Evolutionary conservation across 2,797 vertebrate genomes (phyloP), one percentile per base, ranked within the genome.

Genomic region (Gadopsis bispinosus): DNA sequence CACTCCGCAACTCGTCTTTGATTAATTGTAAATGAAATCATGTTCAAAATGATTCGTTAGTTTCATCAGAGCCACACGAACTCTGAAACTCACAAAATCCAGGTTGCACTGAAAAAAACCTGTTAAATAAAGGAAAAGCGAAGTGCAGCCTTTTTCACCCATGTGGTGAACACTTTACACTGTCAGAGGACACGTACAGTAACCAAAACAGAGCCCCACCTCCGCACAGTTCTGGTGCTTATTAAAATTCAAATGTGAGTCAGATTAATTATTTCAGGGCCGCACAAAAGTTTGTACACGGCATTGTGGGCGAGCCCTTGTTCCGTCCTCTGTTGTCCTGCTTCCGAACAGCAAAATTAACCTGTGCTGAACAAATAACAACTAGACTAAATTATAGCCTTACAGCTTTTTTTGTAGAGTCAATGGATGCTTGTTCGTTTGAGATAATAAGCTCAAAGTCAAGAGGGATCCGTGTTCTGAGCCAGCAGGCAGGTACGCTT

Each of bases 401-500:
- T 56, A 51, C 35, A 65, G 53, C 51, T 67, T 53, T 54, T 55
- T 55, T 56, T 60, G 45, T 31, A 20, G 41, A 76, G 51, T 77
- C 29, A 68, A n/a, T 77, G 74, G 17, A 29, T 16, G 33, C 35
- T 61, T 73, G 29, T 41, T 55, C 17, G 26, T 85, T 69, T 54
- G n/a, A 67, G 56, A 64, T 73, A 76, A 75, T 64, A 17, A 63
- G 22, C 55, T 54, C 31, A 75, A 69, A 81, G 75, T 72, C 45
- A 54, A 59, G 22, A 58, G n/a, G 35, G 62, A 60, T 43, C 31
- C 3, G 0, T 56, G 69, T 72, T 83, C 26, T 33, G n/a, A 73
- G 22, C 43, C 77, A 61, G 69, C 48, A 61, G 61, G 39, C 9
- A 14, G 41, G 48, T 72, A 20, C 56, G 39, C 31, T 33, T 47